phyloP scores from a whole-genome alignment of 23 tunicate genomes.

The Botrylloides violaceus region DNA sequence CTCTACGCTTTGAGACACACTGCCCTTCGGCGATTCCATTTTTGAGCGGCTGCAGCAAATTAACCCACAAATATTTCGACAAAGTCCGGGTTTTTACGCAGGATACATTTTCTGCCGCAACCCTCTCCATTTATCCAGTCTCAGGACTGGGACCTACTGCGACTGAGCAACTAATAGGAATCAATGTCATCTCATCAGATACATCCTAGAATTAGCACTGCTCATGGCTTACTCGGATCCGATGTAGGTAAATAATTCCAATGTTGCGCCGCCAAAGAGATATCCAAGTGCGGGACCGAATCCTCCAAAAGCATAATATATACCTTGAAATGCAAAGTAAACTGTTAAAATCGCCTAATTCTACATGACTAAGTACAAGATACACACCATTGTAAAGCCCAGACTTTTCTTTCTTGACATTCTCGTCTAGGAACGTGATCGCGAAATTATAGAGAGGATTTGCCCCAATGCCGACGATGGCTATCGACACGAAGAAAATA shows the following conservation, averaged over 20 bases:
- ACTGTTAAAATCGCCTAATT: background rate
- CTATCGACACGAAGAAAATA: slow-evolving; percentile 48
- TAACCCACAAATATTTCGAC: too few species aligned
- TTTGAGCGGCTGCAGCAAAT: too few species aligned
- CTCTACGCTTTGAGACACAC: too few species aligned
- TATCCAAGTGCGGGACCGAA: slow-evolving; percentile 80
- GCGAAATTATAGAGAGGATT: slow-evolving; percentile 64
- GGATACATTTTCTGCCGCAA: too few species aligned
- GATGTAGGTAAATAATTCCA: slow-evolving; percentile 38
- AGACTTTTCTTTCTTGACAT: slow-evolving; percentile 54
- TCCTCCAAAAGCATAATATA: slow-evolving; percentile 55
- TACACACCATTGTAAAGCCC: slow-evolving; percentile 60
- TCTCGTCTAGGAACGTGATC: slow-evolving; percentile 68
- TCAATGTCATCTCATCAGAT: background rate
- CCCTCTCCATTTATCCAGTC: too few species aligned
- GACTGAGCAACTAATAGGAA: too few species aligned
- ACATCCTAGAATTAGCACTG: background rate
- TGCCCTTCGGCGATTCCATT: too few species aligned
- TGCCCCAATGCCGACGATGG: slow-evolving; percentile 62
- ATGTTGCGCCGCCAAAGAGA: slow-evolving; percentile 46
- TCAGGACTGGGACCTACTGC: too few species aligned
- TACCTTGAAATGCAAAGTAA: slow-evolving; percentile 22
- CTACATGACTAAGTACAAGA: too few species aligned
- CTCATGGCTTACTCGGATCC: slow-evolving; percentile 10
- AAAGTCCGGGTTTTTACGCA: too few species aligned